Evolutionary conservation across 2,888 invertebrate genomes (phyloP).

Genomic region (Acronicta psi): DNA sequence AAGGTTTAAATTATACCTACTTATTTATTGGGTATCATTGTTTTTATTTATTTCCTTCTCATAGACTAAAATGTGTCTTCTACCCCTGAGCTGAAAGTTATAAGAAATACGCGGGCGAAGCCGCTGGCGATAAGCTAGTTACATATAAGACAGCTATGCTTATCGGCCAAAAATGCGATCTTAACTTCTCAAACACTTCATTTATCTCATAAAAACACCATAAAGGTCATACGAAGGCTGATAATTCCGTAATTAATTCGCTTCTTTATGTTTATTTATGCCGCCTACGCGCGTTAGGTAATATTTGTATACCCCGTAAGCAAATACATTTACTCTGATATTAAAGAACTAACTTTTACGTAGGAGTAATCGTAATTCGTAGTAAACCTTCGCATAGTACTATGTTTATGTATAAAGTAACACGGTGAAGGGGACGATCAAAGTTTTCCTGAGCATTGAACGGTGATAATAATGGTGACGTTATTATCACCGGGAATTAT

Average conservation of each 20-base stretch:
- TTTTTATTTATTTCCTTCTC: no score
- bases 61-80: no score
- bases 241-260: conserved; percentile 26
- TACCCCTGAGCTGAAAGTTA: no score
- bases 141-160: no score
- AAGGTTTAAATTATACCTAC: no score
- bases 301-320: conserved; percentile 16
- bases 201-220: conserved; percentile 17
- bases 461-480: no score
- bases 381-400: conserved; percentile 20
- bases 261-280: conserved; percentile 26
- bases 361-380: conserved; percentile 29
- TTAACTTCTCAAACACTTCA: conserved; percentile 2
- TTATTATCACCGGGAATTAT: no score
- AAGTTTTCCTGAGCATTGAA: no score
- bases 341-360: conserved; percentile 9
- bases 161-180: conserved; percentile 20
- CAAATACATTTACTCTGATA: conserved; percentile 30
- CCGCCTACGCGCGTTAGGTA: conserved; percentile 19
- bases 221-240: conserved; percentile 18
- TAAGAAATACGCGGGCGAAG: no score
- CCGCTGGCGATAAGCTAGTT: no score
- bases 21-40: no score
- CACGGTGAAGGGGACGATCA: no score
- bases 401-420: conserved; percentile 5